phyloP scores from a whole-genome alignment of 2,888 invertebrate genomes.

The Drosophila tanythrix region DNA sequence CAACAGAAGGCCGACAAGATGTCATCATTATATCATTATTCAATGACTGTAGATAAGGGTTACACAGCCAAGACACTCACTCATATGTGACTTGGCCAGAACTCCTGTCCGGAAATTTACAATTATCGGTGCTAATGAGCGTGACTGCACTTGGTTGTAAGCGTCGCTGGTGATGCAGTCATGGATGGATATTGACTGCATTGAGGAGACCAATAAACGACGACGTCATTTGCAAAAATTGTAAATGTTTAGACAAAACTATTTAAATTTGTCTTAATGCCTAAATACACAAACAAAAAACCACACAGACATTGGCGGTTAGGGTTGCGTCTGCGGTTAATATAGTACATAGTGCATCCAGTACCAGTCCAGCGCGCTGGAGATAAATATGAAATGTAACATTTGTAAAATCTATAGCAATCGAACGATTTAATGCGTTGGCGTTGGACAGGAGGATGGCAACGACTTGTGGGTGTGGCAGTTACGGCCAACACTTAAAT shows the following conservation, averaged over 20 bases:
- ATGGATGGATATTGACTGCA: slow-evolving; percentile 54
- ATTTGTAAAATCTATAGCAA: slow-evolving; percentile 11
- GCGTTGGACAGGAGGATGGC: slow-evolving; percentile 11
- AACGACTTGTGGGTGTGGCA: slow-evolving; percentile 43
- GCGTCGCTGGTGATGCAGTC: slow-evolving; percentile 46
- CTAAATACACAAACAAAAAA: slow-evolving; percentile 11
- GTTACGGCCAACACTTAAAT: slow-evolving; percentile 65
- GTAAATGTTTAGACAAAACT: slow-evolving; percentile 77
- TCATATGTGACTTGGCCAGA: slow-evolving; percentile 47
- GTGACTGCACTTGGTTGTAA: slow-evolving; percentile 14
- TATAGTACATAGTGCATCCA: slow-evolving; percentile 44
- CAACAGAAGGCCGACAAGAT: neutral
- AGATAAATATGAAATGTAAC: slow-evolving; percentile 41
- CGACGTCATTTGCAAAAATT: slow-evolving; percentile 75
- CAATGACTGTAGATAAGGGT: slow-evolving; percentile 42
- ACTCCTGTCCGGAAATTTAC: slow-evolving; percentile 10
- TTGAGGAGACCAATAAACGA: slow-evolving; percentile 50
- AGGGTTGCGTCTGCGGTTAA: slow-evolving; percentile 34
- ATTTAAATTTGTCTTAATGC: slow-evolving; percentile 58
- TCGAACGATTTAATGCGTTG: slow-evolving; percentile 25
- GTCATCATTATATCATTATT: neutral
- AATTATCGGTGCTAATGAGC: slow-evolving; percentile 45
- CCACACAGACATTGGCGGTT: slow-evolving; percentile 3
- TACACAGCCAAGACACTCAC: slow-evolving; percentile 55
- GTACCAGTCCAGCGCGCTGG: slow-evolving; percentile 21